Percentiles rank a stretch among this genome's conserved stretches.
Conservation (phyloP, 2,888 invertebrate genomes). For the Leptinotarsa tumamoca region DNA sequence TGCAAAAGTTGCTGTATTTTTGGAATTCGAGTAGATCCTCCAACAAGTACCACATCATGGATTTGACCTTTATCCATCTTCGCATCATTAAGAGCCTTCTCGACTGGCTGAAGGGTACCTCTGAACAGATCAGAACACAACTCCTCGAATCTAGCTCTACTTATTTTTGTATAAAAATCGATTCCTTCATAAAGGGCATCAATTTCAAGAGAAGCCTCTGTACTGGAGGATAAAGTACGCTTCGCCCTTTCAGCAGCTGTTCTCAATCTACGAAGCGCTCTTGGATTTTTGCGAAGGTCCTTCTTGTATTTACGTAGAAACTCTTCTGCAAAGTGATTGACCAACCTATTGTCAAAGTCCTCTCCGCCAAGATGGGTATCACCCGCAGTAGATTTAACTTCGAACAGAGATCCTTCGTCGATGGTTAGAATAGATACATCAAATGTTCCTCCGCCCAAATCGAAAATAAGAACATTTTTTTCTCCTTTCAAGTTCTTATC, state of each 20-base stretch:
- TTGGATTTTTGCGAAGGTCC: conserved; percentile 72
- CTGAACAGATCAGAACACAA: conserved; percentile 77
- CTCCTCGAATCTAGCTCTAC: conserved; percentile 82
- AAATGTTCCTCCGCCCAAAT: conserved; percentile 77
- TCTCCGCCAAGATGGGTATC: conserved; percentile 88
- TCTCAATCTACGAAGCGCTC: conserved; percentile 77
- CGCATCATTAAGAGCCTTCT: conserved; percentile 82
- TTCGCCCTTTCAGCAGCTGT: conserved; percentile 84
- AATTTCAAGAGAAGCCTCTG: conserved; percentile 81
- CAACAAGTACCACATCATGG: conserved; percentile 84
- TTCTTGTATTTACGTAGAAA: conserved; percentile 79
- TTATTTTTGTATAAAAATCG: conserved; percentile 80
- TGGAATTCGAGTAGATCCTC: conserved; percentile 84
- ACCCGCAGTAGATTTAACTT: conserved; percentile 85
- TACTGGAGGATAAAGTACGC: conserved; percentile 81
- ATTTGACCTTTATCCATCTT: conserved; percentile 81
- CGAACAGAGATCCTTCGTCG: conserved; percentile 85
- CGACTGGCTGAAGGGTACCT: conserved; percentile 76
- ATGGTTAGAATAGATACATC: conserved; percentile 87
- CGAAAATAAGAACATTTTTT: conserved; percentile 73
- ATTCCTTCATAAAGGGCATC: conserved; percentile 81
- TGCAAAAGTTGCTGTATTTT: conserved; percentile 81
- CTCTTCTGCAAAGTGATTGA: conserved; percentile 73
- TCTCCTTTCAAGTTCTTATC: conserved; percentile 54
- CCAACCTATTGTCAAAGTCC: conserved; percentile 73